phyloP scores from a whole-genome alignment of 2,888 invertebrate species.

The Tricholauxania praeusta region DNA sequence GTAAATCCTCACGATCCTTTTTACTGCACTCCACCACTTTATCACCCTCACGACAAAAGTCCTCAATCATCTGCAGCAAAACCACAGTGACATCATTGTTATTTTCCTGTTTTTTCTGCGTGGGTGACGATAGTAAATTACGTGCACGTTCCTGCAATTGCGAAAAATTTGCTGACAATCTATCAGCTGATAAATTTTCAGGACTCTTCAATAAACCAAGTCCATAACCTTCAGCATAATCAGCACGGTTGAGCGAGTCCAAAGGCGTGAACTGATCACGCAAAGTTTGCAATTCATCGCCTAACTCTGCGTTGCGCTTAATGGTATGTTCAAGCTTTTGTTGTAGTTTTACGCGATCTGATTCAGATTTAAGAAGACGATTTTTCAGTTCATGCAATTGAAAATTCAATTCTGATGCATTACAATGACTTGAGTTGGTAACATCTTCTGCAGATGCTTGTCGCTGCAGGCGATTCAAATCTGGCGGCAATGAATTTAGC shows the following conservation, averaged over 20 bases:
- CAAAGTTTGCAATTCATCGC: conserved; percentile 68
- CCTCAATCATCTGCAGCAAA: conserved; percentile 73
- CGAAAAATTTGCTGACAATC: conserved; percentile 59
- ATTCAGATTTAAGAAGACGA: conserved; percentile 65
- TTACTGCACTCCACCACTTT: conserved; percentile 75
- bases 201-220: conserved; percentile 60
- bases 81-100: conserved; percentile 61
- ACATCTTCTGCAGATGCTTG: conserved; percentile 20
- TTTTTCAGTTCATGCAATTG: conserved; percentile 72
- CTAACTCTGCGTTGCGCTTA: conserved; percentile 72
- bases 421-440: conserved; percentile 52
- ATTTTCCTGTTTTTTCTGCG: conserved; percentile 48
- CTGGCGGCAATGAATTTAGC: conserved; percentile 61
- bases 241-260: conserved; percentile 59
- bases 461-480: conserved; percentile 57
- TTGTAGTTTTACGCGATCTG: conserved; percentile 69
- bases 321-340: conserved; percentile 74
- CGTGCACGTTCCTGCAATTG: conserved; percentile 66
- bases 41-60: conserved; percentile 72
- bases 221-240: conserved; percentile 72
- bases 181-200: conserved; percentile 50
- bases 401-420: conserved; percentile 66
- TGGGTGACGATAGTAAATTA: conserved; percentile 61
- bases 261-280: conserved; percentile 68
- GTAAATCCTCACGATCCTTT: conserved; percentile 78